Evolutionary conservation across 2,113 vertebrate genomes (phyloP).

Genomic region (Oryzias melastigma): DNA sequence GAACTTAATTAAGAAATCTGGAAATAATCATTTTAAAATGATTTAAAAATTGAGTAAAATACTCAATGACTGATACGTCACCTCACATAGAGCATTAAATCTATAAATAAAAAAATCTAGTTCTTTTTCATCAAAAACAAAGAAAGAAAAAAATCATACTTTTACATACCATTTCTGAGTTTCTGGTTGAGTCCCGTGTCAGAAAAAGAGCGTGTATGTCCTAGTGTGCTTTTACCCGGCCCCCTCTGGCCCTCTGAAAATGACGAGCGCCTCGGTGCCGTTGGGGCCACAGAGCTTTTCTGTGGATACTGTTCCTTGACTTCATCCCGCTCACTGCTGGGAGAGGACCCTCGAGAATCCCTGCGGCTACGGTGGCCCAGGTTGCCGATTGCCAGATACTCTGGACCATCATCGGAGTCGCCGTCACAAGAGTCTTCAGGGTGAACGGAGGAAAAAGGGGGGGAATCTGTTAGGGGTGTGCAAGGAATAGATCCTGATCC

Average conservation of each 20-base stretch:
- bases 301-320: constrained; percentile 10
- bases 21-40: no score
- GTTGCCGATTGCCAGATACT: constrained; percentile 96
- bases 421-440: constrained; percentile 77
- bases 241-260: constrained; percentile 88
- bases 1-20: no score
- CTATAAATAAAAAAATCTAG: no score
- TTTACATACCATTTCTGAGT: constrained; percentile 79
- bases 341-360: constrained; percentile 71
- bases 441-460: constrained; percentile 9
- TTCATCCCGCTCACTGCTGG: constrained; percentile 55
- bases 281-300: constrained; percentile 23
- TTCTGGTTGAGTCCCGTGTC: constrained; percentile 87
- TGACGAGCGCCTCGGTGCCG: constrained; percentile 82
- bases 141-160: neutral
- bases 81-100: neutral
- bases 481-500: constrained; percentile 18
- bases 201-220: constrained; percentile 88
- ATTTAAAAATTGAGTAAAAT: neutral
- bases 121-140: no score
- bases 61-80: neutral
- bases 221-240: constrained; percentile 70
- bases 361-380: constrained; percentile 76
- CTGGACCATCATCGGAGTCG: constrained; percentile 88
- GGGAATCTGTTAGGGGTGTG: constrained; percentile 44